These are phyloP conservation scores for Gopherus flavomarginatus DNA, from an alignment of 2,113 vertebrate genomes.

Conservation along the genomic window DNA sequence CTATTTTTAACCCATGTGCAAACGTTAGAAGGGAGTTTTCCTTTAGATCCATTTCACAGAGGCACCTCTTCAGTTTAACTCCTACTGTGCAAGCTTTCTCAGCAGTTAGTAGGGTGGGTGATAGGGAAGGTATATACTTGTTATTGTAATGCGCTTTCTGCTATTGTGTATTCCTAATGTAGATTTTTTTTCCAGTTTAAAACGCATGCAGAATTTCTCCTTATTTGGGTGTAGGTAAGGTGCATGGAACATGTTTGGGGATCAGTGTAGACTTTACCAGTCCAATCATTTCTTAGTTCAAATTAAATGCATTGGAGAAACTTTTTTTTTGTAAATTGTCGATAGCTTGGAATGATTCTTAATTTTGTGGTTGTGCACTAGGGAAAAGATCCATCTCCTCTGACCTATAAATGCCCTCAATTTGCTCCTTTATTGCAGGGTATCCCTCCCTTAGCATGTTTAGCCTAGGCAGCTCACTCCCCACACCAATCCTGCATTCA, in stretches of 20 bases:
- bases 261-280: background rate
- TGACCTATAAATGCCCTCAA: slow-evolving; percentile 70
- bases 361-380: slow-evolving; percentile 66
- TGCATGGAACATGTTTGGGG: background rate
- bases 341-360: slow-evolving; percentile 61
- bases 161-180: background rate
- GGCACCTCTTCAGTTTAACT: background rate
- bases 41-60: slow-evolving; percentile 38
- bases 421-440: slow-evolving; percentile 69
- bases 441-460: slow-evolving; percentile 68
- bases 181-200: background rate
- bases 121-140: background rate
- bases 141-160: background rate
- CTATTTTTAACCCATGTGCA: slow-evolving; percentile 72
- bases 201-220: rapidly evolving
- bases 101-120: background rate
- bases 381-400: slow-evolving; percentile 63
- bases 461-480: slow-evolving; percentile 57
- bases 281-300: slow-evolving; percentile 17
- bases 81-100: background rate
- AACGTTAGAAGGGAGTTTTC: slow-evolving; percentile 30
- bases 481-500: slow-evolving; percentile 57
- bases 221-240: background rate
- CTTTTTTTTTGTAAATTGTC: slow-evolving; percentile 47
- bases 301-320: slow-evolving; percentile 24